These are phyloP conservation scores for Cyrtonyx montezumae DNA, from an alignment of 2,113 vertebrate genomes.

Conservation along the genomic window DNA sequence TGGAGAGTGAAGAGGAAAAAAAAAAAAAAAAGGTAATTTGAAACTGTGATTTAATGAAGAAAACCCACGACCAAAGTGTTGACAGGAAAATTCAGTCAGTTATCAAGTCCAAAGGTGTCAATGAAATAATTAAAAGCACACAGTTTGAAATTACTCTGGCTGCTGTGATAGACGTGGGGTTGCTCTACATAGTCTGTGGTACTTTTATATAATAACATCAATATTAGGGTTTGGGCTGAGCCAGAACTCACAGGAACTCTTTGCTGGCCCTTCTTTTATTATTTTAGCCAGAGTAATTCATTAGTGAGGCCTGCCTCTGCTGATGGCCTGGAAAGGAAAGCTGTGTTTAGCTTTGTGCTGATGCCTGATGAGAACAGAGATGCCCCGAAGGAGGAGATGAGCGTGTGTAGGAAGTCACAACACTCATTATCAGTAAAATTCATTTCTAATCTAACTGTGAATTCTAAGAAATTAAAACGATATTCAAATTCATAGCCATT, in stretches of 20 bases:
- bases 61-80: constrained; percentile 22
- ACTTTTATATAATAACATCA: constrained; percentile 11
- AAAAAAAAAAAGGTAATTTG: background rate
- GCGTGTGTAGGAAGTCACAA: background rate
- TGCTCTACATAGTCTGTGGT: background rate
- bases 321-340: background rate
- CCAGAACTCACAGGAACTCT: constrained; percentile 10
- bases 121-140: constrained; percentile 44
- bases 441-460: background rate
- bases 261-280: background rate
- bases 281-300: background rate
- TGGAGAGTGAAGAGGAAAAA: background rate
- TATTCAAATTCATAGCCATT: background rate
- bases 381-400: background rate
- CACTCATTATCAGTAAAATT: background rate
- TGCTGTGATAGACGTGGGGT: background rate
- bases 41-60: constrained; percentile 36
- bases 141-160: background rate
- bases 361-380: background rate
- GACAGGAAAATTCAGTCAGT: constrained; percentile 59
- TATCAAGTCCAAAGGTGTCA: constrained; percentile 55
- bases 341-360: background rate
- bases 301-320: background rate
- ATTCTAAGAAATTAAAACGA: background rate
- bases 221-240: background rate